These are phyloP conservation scores for Aleadryas rufinucha DNA, from an alignment of 2,113 vertebrate genomes.

Conservation along the genomic window DNA sequence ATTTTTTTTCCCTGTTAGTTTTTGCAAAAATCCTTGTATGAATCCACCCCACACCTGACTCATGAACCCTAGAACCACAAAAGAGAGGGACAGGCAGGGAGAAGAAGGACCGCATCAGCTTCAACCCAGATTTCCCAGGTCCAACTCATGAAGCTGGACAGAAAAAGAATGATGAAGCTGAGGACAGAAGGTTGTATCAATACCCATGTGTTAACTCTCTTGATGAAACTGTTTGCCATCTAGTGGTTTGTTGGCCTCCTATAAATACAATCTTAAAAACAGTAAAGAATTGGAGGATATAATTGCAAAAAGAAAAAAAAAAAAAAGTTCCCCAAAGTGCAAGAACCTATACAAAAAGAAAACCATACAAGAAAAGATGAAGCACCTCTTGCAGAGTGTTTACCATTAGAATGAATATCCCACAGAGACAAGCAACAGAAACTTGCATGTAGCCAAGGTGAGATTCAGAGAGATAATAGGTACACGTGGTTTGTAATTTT, in stretches of 20 bases:
- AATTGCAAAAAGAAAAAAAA: neutral
- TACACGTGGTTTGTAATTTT: neutral
- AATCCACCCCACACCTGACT: neutral
- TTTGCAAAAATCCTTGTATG: neutral
- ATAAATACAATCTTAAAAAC: neutral
- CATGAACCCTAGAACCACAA: neutral
- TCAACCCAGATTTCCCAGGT: neutral
- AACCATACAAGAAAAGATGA: neutral
- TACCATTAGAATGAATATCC: neutral
- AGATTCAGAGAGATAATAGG: neutral
- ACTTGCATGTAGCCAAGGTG: neutral
- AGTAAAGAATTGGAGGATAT: neutral
- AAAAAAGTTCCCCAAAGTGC: neutral
- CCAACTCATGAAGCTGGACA: neutral
- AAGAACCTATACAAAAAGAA: neutral
- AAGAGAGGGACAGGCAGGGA: neutral
- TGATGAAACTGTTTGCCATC: slow-evolving; percentile 32
- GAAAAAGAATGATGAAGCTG: neutral
- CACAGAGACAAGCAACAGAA: neutral
- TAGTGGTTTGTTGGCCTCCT: neutral
- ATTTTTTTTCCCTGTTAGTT: neutral
- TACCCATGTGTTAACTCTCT: neutral
- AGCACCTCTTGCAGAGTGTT: neutral
- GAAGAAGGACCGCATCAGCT: neutral
- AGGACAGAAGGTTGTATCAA: neutral